A percentile compares a stretch with the other conserved stretches of the same genome.
Evolutionary conservation across 2,797 vertebrate species (phyloP).

Genomic region (Molossus alvarezi): DNA sequence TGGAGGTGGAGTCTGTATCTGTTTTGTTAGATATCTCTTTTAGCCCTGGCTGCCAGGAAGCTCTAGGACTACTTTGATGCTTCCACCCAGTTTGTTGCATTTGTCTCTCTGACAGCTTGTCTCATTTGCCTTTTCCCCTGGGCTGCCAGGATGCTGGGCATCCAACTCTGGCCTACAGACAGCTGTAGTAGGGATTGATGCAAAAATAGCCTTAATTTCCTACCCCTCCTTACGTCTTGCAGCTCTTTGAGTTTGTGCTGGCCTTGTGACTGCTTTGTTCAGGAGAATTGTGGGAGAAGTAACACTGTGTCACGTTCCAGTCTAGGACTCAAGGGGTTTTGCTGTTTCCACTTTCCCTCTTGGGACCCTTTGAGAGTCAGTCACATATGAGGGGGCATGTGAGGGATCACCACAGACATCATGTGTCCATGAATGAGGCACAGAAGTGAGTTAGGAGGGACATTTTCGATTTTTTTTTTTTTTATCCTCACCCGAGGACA

Average conservation of each 20-base stretch:
- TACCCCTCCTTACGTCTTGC: background rate
- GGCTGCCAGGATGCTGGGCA: background rate
- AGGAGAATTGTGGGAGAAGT: background rate
- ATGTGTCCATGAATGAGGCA: fast-evolving
- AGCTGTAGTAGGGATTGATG: background rate
- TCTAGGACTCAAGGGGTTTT: background rate
- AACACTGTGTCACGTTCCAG: background rate
- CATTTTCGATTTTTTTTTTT: no score
- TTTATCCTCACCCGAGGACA: no score
- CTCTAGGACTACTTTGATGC: background rate
- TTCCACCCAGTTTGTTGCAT: background rate
- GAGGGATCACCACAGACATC: background rate
- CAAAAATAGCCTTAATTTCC: background rate
- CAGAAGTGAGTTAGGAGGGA: background rate
- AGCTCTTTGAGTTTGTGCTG: background rate
- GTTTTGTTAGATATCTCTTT: background rate
- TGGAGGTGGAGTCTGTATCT: background rate
- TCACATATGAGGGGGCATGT: fast-evolving
- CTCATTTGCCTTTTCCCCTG: background rate
- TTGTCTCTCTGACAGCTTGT: background rate
- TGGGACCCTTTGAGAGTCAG: background rate
- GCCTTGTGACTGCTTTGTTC: background rate
- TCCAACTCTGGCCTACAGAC: background rate
- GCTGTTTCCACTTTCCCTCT: background rate
- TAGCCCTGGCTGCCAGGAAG: background rate